Percentiles rank a stretch among this genome's conserved stretches.
These are phyloP conservation scores for Sylvia atricapilla DNA, from an alignment of 2,113 vertebrate genomes.

Conservation along the genomic window DNA sequence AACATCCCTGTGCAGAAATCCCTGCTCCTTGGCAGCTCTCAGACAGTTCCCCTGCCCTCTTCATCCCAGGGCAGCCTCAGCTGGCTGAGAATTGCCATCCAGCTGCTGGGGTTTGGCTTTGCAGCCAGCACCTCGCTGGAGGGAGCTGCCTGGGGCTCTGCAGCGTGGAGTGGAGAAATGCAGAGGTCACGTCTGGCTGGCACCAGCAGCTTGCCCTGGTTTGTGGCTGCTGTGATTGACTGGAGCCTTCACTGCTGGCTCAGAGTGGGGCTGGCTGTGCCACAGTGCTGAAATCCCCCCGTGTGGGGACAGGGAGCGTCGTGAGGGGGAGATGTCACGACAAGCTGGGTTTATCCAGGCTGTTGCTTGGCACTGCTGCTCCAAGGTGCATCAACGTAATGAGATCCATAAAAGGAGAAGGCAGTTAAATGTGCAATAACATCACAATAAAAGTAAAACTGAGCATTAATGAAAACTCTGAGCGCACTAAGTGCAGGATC, in stretches of 20 bases:
- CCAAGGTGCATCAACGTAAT: slow-evolving; percentile 50
- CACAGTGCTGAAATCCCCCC: not conserved
- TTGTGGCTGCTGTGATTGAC: not conserved
- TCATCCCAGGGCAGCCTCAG: not conserved
- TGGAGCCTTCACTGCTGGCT: not conserved
- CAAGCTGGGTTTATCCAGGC: slow-evolving; percentile 6
- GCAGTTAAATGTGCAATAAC: slow-evolving; percentile 45
- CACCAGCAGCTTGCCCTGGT: not conserved
- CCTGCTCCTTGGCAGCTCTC: not conserved
- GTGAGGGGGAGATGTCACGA: not conserved
- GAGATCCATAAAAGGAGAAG: slow-evolving; percentile 53
- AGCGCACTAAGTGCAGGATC: not conserved
- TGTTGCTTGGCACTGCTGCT: slow-evolving; percentile 45
- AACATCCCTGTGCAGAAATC: accelerated
- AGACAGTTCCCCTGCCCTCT: not conserved
- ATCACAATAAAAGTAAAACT: slow-evolving; percentile 49
- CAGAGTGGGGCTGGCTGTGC: not conserved
- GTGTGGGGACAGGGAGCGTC: not conserved
- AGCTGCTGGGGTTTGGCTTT: not conserved
- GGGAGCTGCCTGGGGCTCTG: not conserved
- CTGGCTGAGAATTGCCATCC: not conserved
- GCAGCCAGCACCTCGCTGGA: not conserved
- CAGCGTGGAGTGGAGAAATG: not conserved
- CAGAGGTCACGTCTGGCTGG: not conserved
- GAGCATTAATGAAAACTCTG: slow-evolving; percentile 47